A percentile compares a stretch with the other conserved stretches of the same genome.
Evolutionary conservation across 2,113 vertebrate species (phyloP).

Genomic region (Hyaena hyaena): DNA sequence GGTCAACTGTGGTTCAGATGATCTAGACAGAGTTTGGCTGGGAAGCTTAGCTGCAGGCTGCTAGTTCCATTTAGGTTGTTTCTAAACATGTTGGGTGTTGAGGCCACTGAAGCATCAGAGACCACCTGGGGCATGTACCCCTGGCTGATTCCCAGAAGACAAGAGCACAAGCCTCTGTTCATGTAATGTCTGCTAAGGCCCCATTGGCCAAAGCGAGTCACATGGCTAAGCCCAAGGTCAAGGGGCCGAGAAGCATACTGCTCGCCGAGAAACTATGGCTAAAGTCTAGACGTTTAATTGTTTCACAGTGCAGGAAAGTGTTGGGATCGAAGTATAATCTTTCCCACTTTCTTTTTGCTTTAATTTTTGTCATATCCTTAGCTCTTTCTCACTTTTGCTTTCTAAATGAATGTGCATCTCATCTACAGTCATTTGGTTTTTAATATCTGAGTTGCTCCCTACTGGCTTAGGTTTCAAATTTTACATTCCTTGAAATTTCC

Average conservation of each 20-base stretch:
- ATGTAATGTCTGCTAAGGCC: background rate
- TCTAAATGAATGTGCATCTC: constrained; percentile 39
- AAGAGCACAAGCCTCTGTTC: background rate
- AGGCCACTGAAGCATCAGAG: constrained; percentile 22
- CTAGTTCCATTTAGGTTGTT: constrained; percentile 27
- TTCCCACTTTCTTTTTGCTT: background rate
- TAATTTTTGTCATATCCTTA: constrained; percentile 33
- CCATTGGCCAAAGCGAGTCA: background rate
- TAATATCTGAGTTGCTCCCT: constrained; percentile 70
- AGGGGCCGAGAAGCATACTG: background rate
- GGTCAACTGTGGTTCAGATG: background rate
- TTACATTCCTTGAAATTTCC: constrained; percentile 78
- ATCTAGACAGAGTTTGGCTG: background rate
- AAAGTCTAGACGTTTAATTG: background rate
- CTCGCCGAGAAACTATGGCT: background rate
- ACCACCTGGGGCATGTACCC: background rate
- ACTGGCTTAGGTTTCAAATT: constrained; percentile 68
- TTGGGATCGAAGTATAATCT: background rate
- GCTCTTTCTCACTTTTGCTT: constrained; percentile 36
- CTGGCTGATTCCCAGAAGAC: background rate
- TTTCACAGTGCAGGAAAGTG: background rate
- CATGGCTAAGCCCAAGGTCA: background rate
- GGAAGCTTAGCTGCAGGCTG: background rate
- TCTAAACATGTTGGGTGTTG: background rate
- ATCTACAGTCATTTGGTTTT: constrained; percentile 69